These are phyloP conservation scores for Microcaecilia unicolor DNA, from an alignment of 2,797 vertebrate genomes.

Conservation along the genomic window DNA sequence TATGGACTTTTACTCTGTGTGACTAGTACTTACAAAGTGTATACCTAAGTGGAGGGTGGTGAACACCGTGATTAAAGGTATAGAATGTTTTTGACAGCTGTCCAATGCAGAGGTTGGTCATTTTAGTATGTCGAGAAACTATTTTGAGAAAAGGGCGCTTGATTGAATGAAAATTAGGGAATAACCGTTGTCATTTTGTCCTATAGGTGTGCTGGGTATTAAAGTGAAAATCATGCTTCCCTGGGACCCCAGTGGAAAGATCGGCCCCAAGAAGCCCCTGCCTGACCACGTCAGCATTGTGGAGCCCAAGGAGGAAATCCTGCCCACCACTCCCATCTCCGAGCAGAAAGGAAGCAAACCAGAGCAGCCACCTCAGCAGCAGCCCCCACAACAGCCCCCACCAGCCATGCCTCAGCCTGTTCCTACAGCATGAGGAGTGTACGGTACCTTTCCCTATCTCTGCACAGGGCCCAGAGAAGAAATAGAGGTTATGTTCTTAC, in stretches of 20 bases:
- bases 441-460: background rate
- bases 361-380: conserved; percentile 86
- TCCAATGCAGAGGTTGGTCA: too few relatives aligned
- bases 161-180: too few relatives aligned
- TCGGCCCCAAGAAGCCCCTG: conserved; percentile 95
- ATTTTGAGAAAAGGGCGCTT: too few relatives aligned
- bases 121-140: too few relatives aligned
- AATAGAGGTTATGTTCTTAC: too few relatives aligned
- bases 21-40: too few relatives aligned
- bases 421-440: conserved; percentile 60
- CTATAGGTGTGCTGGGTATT: conserved; percentile 87
- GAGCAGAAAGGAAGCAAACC: conserved; percentile 97
- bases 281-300: conserved; percentile 96
- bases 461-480: too few relatives aligned
- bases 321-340: conserved; percentile 90
- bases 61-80: too few relatives aligned
- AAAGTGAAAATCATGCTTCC: conserved; percentile 99
- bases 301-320: conserved; percentile 92
- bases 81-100: too few relatives aligned
- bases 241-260: conserved; percentile 96
- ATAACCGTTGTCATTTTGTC: too few relatives aligned
- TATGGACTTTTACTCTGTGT: too few relatives aligned
- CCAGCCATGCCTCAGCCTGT: conserved; percentile 89
- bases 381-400: conserved; percentile 52
- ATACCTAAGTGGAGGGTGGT: too few relatives aligned